These are phyloP conservation scores for Cephalopachus bancanus DNA, from an alignment of 2,797 vertebrate genomes.

Conservation along the genomic window DNA sequence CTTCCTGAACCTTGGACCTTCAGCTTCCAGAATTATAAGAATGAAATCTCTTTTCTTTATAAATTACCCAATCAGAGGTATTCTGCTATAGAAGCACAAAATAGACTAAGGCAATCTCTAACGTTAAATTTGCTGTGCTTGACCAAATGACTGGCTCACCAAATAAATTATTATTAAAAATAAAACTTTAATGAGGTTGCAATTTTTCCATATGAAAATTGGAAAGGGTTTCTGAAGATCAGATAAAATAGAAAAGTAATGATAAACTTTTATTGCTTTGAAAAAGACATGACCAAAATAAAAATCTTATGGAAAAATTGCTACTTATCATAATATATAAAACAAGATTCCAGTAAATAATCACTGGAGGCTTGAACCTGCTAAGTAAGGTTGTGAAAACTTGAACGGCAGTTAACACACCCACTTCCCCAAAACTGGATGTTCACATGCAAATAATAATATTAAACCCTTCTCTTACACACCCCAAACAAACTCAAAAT, in stretches of 20 bases:
- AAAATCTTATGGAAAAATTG: conserved; percentile 11
- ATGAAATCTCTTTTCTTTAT: neutral
- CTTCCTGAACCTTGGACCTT: neutral
- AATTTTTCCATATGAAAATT: conserved; percentile 7
- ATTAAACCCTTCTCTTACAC: neutral
- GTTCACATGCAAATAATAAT: neutral
- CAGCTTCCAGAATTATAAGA: neutral
- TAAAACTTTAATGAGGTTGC: neutral
- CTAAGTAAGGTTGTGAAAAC: neutral
- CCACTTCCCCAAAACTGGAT: neutral
- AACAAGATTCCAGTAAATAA: neutral
- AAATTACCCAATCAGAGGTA: neutral
- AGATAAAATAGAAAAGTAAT: conserved; percentile 34
- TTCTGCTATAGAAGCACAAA: neutral
- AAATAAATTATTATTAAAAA: conserved; percentile 1
- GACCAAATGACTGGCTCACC: neutral
- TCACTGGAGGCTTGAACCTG: neutral
- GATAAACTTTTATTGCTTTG: neutral
- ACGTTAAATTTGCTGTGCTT: conserved; percentile 12
- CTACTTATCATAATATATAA: neutral
- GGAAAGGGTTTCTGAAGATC: neutral
- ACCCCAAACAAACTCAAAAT: neutral
- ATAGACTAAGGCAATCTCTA: neutral
- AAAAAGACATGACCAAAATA: neutral
- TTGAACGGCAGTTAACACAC: neutral